A percentile compares a stretch with the other conserved stretches of the same genome.
Conservation (phyloP, 2,113 vertebrate species). For the Rhea pennata region DNA sequence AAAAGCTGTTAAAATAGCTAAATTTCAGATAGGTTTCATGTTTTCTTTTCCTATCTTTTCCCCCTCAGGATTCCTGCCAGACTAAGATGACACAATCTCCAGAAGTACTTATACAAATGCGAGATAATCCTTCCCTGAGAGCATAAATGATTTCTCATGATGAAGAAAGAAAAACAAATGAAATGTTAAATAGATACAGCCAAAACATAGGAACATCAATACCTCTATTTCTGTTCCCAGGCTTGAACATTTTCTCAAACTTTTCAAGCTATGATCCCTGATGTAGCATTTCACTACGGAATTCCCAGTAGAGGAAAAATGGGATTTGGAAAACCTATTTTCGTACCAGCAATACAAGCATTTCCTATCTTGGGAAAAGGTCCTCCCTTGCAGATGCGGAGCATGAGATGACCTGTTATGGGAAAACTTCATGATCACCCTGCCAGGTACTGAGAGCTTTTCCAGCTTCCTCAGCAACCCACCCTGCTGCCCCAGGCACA, state of each 20-base stretch:
- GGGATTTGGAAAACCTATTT: background rate
- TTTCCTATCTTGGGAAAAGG: background rate
- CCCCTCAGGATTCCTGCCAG: background rate
- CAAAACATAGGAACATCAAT: background rate
- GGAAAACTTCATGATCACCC: background rate
- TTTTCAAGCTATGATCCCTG: background rate
- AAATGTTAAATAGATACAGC: background rate
- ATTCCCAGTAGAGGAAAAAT: background rate
- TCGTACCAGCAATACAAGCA: background rate
- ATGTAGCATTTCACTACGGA: background rate
- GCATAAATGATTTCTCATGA: background rate
- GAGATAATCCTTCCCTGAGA: background rate
- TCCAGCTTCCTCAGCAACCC: background rate
- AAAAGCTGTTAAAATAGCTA: background rate
- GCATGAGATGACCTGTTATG: background rate
- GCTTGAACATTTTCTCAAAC: background rate
- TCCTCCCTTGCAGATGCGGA: background rate
- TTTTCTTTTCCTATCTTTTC: background rate
- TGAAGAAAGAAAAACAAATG: background rate
- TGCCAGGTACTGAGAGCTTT: background rate
- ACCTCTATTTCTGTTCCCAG: background rate
- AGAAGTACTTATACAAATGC: background rate
- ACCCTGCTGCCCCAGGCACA: background rate
- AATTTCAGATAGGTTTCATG: background rate
- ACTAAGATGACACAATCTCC: background rate